Base-by-base conservation (phyloP, 2,113 vertebrate genomes). In the mouse (Mus musculus) region DNA sequence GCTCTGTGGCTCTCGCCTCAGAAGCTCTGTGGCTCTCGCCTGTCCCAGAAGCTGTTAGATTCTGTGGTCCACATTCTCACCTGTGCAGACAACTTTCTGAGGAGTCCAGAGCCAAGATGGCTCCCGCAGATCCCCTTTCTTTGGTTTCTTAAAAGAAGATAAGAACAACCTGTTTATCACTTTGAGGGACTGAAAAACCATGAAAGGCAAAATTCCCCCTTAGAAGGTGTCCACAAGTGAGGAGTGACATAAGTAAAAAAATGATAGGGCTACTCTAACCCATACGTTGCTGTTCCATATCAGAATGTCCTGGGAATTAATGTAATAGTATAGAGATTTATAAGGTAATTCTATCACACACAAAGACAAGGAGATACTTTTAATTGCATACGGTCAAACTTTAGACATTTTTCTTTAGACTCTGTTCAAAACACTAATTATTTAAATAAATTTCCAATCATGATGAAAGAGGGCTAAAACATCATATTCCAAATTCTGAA, bases 301-400 rank as follows among this genome's bases (percentile, higher is more conserved):
- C 10, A 52, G 69, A 33, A 65, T 67, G 3, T 59, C 33, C 33
- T 86, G 71, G 85, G 81, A 63, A 77, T 85, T 76, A 72, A 94
- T 81, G 30, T 49, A 11, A n/a, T 88, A 73, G 16, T 11, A 33
- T 4, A 95, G 80, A 92, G 71, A 90, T 94, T 90, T 71, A 59
- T 49, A 96, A n/a, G n/a, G 36, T 84, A 84, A 56, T 90, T 91
- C n/a, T 61, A n/a, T 81, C 28, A 78, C 76, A 52, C 49, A 54
- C 20, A 24, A 5, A 46, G 49, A 46, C 86, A 72, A 76, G 78
- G 61, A 88, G 61, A 88, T 28, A 30, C 46, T 92, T 46, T 95
- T 59, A 81, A 39, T 80, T 89, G 22, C 30, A 88, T 90, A 71
- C 88, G 24, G 6, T 88, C 91, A 95, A 13, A 52, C 75, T 56